A percentile compares a stretch with the other conserved stretches of the same genome.
Conservation (phyloP, 2,113 vertebrate genomes). For the Variabilichromis moorii region DNA sequence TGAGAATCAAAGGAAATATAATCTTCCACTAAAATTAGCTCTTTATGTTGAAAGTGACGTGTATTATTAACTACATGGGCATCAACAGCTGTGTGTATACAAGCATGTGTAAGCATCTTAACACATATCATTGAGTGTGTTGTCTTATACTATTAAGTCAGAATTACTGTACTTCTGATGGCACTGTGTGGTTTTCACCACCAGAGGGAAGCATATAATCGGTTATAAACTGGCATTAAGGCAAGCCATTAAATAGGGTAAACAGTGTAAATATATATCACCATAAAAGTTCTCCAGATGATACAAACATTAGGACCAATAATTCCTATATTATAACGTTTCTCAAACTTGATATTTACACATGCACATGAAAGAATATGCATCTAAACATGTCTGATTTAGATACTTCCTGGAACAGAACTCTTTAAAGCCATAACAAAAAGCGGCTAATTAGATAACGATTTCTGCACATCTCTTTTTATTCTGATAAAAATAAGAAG, state of each 20-base stretch:
- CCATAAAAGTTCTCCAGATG: not conserved
- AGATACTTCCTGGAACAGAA: not conserved
- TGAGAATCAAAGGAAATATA: not conserved
- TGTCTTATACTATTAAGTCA: not conserved
- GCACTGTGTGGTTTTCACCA: not conserved
- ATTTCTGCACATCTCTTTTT: not conserved
- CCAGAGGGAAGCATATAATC: constrained; percentile 36
- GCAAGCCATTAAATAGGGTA: not conserved
- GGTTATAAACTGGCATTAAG: not conserved
- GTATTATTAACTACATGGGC: not conserved
- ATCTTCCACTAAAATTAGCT: not conserved
- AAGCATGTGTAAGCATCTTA: not conserved
- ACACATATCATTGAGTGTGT: not conserved
- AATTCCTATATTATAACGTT: not conserved
- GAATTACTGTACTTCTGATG: not conserved
- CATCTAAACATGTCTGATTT: not conserved
- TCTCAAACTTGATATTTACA: not conserved
- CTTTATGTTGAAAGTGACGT: not conserved
- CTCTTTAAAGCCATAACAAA: not conserved
- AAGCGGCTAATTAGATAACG: not conserved
- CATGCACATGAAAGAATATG: not conserved
- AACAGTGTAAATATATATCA: not conserved
- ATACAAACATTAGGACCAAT: not conserved
- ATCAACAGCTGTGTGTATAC: not conserved
- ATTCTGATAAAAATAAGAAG: not conserved